Percentiles rank a stretch among this genome's conserved stretches.
These are phyloP conservation scores for Regulus satrapa DNA, from an alignment of 2,113 vertebrate species.

Conservation along the genomic window DNA sequence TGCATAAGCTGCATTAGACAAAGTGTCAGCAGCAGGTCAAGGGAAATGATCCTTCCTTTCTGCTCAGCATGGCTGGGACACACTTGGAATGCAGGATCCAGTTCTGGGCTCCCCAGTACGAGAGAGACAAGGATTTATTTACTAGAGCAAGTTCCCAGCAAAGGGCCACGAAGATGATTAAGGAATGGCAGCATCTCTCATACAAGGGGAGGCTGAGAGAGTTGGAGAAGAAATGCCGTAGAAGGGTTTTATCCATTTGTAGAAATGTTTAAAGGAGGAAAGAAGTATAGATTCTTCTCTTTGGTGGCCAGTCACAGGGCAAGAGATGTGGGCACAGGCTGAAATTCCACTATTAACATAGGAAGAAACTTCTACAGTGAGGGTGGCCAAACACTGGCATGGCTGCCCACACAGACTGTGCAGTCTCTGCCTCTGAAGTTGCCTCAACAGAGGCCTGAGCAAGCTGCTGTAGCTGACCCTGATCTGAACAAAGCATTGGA, in stretches of 20 bases:
- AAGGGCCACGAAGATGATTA: background rate
- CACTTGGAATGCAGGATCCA: accelerated
- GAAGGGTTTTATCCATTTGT: accelerated
- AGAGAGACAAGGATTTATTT: background rate
- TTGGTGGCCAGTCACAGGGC: background rate
- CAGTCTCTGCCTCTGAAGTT: background rate
- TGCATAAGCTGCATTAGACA: background rate
- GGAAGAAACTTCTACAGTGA: background rate
- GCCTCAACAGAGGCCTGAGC: background rate
- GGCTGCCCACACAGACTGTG: background rate
- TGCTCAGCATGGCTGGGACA: background rate
- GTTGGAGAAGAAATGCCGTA: background rate
- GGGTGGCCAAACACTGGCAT: background rate
- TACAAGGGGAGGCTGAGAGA: background rate
- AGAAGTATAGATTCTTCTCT: background rate
- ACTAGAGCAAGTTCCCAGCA: background rate
- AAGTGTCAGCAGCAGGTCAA: background rate
- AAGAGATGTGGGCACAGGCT: background rate
- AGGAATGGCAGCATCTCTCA: background rate
- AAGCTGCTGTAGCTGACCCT: background rate
- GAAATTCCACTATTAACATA: background rate
- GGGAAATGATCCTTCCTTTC: background rate
- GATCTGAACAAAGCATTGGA: background rate
- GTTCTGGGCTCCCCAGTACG: background rate
- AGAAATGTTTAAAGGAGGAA: background rate